These are phyloP conservation scores for Odocoileus virginianus DNA, from an alignment of 2,113 vertebrate species.

Conservation along the genomic window DNA sequence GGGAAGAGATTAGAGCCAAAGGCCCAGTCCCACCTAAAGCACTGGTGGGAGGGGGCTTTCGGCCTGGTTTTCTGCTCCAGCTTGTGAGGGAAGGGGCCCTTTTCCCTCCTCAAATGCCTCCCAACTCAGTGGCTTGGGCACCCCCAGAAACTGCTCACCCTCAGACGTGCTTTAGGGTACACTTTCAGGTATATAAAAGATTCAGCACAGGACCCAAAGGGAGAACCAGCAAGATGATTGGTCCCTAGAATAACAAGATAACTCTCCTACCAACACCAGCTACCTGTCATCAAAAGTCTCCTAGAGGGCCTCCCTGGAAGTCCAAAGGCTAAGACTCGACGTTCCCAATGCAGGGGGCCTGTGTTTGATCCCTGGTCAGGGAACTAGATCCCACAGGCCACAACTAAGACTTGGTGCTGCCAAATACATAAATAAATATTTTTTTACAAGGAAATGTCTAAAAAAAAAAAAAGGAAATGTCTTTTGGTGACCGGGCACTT, in stretches of 20 bases:
- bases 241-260: background rate
- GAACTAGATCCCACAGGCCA: background rate
- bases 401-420: background rate
- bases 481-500: background rate
- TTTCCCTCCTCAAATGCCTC: background rate
- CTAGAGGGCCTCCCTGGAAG: background rate
- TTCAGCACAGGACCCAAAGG: background rate
- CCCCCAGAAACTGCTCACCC: background rate
- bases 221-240: background rate
- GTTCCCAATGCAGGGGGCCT: background rate
- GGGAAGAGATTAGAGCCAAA: background rate
- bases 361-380: background rate
- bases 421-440: background rate
- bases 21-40: background rate
- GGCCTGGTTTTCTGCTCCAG: background rate
- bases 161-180: background rate
- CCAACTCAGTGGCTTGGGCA: background rate
- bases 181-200: background rate
- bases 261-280: background rate
- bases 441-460: background rate
- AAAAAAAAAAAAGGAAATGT: background rate
- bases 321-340: background rate
- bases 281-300: background rate
- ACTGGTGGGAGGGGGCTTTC: background rate
- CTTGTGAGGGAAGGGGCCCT: background rate